These are phyloP conservation scores for Clivina fossor DNA, from an alignment of 2,888 invertebrate genomes.

Conservation along the genomic window DNA sequence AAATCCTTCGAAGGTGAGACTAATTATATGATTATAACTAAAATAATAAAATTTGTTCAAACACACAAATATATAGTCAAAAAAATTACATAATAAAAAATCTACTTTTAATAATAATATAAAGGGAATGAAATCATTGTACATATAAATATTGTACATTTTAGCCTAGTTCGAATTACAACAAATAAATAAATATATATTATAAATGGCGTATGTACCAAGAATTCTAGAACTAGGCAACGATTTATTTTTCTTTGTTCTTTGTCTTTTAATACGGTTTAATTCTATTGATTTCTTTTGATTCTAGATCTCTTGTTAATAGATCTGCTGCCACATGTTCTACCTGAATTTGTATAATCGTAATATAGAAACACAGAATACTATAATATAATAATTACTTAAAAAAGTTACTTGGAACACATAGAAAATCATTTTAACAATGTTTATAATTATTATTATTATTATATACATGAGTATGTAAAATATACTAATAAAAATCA, in stretches of 20 bases:
- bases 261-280: conserved; percentile 24
- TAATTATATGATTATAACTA: too few species aligned
- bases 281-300: conserved; percentile 22
- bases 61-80: conserved; percentile 9
- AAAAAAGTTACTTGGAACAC: conserved; percentile 33
- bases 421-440: conserved; percentile 32
- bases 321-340: conserved; percentile 22
- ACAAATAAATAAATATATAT: conserved; percentile 23
- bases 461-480: conserved; percentile 30
- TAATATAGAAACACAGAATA: conserved; percentile 30
- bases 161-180: conserved; percentile 15
- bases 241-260: conserved; percentile 18
- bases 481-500: conserved; percentile 31
- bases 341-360: conserved; percentile 20
- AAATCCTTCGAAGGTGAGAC: conserved; percentile 4
- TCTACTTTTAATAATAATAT: conserved; percentile 7
- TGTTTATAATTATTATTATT: conserved; percentile 27
- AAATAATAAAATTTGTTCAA: conserved; percentile 13
- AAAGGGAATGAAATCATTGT: conserved; percentile 24
- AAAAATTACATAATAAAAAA: conserved; percentile 15
- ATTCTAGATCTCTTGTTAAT: conserved; percentile 18
- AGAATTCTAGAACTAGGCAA: conserved; percentile 22
- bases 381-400: conserved; percentile 20
- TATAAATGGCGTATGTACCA: conserved; percentile 17
- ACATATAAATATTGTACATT: conserved; percentile 14